These are phyloP conservation scores for Spermophilus dauricus DNA, from an alignment of 2,113 vertebrate species.

Conservation along the genomic window DNA sequence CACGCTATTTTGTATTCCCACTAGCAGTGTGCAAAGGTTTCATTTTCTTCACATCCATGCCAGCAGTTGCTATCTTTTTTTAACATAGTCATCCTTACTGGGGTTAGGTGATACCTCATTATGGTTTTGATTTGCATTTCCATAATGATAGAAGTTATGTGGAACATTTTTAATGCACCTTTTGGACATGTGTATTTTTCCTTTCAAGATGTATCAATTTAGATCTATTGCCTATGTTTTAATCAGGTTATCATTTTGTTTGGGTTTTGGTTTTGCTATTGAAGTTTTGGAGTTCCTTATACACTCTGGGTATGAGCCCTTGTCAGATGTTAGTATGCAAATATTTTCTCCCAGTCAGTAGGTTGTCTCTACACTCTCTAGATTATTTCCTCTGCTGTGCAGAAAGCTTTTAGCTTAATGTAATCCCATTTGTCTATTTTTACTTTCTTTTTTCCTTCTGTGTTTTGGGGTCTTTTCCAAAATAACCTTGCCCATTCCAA, in stretches of 20 bases:
- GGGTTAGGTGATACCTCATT: too few species aligned
- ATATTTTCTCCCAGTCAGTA: neutral
- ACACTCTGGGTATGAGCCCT: neutral
- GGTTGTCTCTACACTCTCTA: neutral
- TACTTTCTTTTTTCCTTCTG: neutral
- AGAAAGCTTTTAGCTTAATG: neutral
- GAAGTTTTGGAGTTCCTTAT: neutral
- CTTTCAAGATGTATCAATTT: neutral
- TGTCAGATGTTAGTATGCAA: neutral
- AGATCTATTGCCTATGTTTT: neutral
- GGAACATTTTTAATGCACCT: too few species aligned
- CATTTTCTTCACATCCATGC: neutral
- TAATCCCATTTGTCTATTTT: neutral
- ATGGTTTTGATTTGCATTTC: neutral
- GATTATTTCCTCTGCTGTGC: neutral
- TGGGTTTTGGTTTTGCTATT: neutral
- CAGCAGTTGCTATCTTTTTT: neutral
- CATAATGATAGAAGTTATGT: neutral
- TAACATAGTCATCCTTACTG: neutral
- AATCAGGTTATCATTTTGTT: neutral
- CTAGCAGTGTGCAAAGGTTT: neutral
- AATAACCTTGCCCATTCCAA: neutral
- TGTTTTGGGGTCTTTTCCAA: neutral
- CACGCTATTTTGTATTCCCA: neutral
- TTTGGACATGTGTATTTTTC: neutral